A percentile compares a stretch with the other conserved stretches of the same genome.
These are phyloP conservation scores for Busseola fusca DNA, from an alignment of 2,888 invertebrate species.

Conservation along the genomic window DNA sequence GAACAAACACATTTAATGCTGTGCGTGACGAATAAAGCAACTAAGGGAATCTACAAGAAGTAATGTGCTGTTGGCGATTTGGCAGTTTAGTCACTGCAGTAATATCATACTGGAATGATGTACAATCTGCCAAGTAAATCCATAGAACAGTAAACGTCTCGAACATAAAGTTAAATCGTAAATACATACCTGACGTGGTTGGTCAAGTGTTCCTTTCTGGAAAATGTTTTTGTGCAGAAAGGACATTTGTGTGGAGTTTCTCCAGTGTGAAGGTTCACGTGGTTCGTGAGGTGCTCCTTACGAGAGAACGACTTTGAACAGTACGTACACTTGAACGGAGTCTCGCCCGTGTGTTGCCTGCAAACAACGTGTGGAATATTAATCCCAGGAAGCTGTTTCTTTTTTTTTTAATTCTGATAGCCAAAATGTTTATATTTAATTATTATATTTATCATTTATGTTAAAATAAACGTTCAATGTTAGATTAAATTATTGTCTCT, in stretches of 20 bases:
- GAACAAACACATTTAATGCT: slow-evolving; percentile 29
- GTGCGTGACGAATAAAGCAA: slow-evolving; percentile 36
- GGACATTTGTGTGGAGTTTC: slow-evolving; percentile 93
- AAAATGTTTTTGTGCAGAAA: slow-evolving; percentile 92
- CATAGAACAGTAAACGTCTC: neutral
- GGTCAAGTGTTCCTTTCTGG: slow-evolving; percentile 92
- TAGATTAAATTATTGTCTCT: slow-evolving; percentile 13
- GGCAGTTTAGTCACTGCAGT: slow-evolving; percentile 8
- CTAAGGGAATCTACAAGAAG: slow-evolving; percentile 30
- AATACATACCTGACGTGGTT: slow-evolving; percentile 88
- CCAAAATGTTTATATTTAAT: slow-evolving; percentile 5
- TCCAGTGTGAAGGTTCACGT: slow-evolving; percentile 93
- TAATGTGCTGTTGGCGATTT: slow-evolving; percentile 1
- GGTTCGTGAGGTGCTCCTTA: slow-evolving; percentile 96
- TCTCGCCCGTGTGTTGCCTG: slow-evolving; percentile 94
- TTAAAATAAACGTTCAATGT: slow-evolving; percentile 2
- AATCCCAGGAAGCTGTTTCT: slow-evolving; percentile 17
- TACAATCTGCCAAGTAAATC: slow-evolving; percentile 8
- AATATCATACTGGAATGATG: slow-evolving; percentile 6
- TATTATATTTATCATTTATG: neutral
- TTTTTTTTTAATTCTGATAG: neutral
- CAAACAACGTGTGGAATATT: slow-evolving; percentile 52
- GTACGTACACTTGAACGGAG: slow-evolving; percentile 93
- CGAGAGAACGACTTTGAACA: slow-evolving; percentile 91
- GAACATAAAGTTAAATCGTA: slow-evolving; percentile 13